Conservation (phyloP, 92 coral and sea anemone genomes). For the Bergia puertoricense region DNA sequence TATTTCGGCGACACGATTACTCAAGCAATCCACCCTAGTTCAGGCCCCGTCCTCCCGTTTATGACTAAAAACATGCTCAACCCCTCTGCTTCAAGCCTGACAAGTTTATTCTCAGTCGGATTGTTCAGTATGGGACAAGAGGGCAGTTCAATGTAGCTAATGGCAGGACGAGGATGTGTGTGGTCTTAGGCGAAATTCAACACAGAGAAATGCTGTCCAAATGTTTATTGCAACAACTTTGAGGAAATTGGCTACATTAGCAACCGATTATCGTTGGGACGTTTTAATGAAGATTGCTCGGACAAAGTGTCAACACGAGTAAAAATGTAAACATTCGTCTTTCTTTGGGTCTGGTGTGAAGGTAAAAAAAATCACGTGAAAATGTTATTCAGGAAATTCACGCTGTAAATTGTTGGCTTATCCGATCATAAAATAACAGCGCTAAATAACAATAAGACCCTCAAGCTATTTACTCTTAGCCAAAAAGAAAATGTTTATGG, state of each 20-base stretch:
- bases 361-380: background rate
- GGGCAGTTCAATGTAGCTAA: no score
- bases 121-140: background rate
- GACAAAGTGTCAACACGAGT: conserved; percentile 39
- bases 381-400: background rate
- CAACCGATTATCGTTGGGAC: conserved; percentile 30
- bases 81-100: background rate
- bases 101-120: background rate
- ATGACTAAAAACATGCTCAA: background rate
- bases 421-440: background rate
- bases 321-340: conserved; percentile 24
- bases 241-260: conserved; percentile 38
- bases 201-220: background rate
- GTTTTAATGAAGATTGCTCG: conserved; percentile 30
- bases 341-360: conserved; percentile 5
- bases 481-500: conserved; percentile 1
- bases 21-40: background rate
- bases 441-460: background rate
- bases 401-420: background rate
- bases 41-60: no score
- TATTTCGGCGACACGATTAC: background rate
- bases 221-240: conserved; percentile 33
- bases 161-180: background rate
- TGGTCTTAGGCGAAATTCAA: conserved; percentile 19
- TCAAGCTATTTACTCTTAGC: conserved; percentile 10